phyloP scores from a whole-genome alignment of 1,140 invertebrate genomes.

The Leptinotarsa texana region DNA sequence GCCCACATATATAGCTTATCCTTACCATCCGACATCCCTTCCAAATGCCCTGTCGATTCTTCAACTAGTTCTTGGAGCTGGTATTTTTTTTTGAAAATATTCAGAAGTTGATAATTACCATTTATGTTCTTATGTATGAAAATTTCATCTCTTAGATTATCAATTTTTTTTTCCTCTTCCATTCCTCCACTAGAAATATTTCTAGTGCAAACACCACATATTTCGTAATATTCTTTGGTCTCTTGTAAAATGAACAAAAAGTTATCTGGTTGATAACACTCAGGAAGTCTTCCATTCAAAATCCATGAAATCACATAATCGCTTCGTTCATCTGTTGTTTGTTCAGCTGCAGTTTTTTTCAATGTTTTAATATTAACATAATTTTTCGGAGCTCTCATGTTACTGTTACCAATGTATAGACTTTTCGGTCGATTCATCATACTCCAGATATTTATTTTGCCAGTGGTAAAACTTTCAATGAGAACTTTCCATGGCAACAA shows the following conservation, averaged over 20 bases:
- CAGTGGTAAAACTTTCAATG: conserved; percentile 32
- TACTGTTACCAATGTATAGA: conserved; percentile 35
- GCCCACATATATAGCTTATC: conserved; percentile 35
- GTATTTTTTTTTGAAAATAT: conserved; percentile 32
- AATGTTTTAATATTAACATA: conserved; percentile 32
- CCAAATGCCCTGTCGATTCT: conserved; percentile 17
- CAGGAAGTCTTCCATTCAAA: conserved; percentile 32
- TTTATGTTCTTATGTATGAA: conserved; percentile 38
- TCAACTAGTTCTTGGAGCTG: conserved; percentile 27
- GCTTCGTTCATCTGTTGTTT: background rate
- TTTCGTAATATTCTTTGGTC: conserved; percentile 40
- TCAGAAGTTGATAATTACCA: conserved; percentile 31
- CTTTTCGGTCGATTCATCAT: conserved; percentile 26
- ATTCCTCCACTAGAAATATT: conserved; percentile 7
- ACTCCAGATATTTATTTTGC: conserved; percentile 42
- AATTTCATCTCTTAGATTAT: background rate
- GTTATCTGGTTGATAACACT: conserved; percentile 24
- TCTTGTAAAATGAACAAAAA: conserved; percentile 42
- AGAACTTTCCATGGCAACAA: conserved; percentile 44
- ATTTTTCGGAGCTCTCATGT: conserved; percentile 27
- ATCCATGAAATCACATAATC: conserved; percentile 38
- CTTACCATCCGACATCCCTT: conserved; percentile 13
- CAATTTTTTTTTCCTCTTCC: background rate
- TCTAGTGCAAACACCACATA: conserved; percentile 43
- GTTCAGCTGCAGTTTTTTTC: background rate